Conservation (phyloP, 2,888 invertebrate genomes). For the Tribolium freemani region DNA sequence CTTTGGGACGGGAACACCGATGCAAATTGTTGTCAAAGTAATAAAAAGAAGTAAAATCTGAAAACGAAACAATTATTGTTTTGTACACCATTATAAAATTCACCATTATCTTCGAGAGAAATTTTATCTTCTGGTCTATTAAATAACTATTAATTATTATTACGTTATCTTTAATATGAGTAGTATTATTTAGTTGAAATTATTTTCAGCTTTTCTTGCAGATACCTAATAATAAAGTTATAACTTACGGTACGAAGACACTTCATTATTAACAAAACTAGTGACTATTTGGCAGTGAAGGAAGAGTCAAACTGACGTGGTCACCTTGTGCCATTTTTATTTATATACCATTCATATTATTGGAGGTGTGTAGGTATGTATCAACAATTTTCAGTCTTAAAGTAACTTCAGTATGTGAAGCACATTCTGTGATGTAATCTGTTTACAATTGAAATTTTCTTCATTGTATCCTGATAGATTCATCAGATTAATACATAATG, state of each 20-base stretch:
- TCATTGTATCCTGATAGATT: conserved; percentile 28
- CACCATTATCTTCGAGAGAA: too few species aligned
- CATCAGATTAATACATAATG: conserved; percentile 20
- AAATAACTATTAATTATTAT: too few species aligned
- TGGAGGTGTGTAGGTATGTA: not conserved
- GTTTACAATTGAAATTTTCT: conserved; percentile 19
- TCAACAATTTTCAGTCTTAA: conserved; percentile 12
- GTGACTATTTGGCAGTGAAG: conserved; percentile 13
- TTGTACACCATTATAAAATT: too few species aligned
- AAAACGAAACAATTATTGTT: not conserved
- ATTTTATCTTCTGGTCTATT: too few species aligned
- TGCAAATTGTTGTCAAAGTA: not conserved
- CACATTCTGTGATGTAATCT: conserved; percentile 31
- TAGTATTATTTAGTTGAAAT: too few species aligned
- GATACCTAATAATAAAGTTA: not conserved
- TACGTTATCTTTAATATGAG: too few species aligned
- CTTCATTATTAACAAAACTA: conserved; percentile 11
- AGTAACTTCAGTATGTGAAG: conserved; percentile 5
- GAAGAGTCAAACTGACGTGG: not conserved
- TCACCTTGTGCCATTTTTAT: conserved; percentile 10
- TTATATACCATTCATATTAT: conserved; percentile 19
- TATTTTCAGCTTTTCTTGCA: too few species aligned
- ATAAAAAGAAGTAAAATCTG: conserved; percentile 8
- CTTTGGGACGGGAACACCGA: conserved; percentile 22
- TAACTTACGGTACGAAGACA: conserved; percentile 6